Evolutionary conservation across 2,797 vertebrate genomes (phyloP).

Genomic region (Pseudotriccus pelzelni): DNA sequence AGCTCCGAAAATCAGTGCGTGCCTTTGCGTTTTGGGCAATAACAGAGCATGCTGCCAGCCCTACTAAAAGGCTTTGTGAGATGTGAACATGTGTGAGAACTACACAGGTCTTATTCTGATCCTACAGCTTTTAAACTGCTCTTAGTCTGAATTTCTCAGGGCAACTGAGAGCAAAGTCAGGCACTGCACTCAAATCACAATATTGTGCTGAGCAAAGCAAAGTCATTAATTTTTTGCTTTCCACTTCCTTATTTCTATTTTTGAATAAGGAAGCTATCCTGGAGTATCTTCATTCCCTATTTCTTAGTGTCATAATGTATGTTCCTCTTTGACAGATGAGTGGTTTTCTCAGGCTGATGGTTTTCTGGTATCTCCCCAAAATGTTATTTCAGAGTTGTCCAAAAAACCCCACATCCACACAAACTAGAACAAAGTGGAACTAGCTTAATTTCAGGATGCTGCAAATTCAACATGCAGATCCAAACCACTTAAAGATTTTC

Average conservation of each 20-base stretch:
- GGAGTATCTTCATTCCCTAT: neutral
- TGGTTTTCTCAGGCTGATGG: conserved; percentile 8
- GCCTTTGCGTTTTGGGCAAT: neutral
- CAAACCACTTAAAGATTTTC: neutral
- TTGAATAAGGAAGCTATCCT: conserved; percentile 40
- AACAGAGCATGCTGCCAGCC: neutral
- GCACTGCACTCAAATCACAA: neutral
- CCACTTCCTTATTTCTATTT: conserved; percentile 63
- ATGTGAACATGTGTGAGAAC: neutral
- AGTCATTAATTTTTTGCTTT: conserved; percentile 41
- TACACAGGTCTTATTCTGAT: neutral
- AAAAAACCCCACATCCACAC: neutral
- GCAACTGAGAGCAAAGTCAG: neutral
- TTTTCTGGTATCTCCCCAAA: conserved; percentile 40
- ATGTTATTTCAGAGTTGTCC: neutral
- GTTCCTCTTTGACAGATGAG: conserved; percentile 47
- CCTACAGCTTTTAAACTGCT: neutral
- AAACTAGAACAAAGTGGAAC: neutral
- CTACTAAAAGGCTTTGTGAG: neutral
- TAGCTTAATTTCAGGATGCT: neutral
- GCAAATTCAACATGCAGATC: neutral
- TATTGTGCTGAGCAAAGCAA: conserved; percentile 27
- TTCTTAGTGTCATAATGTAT: neutral
- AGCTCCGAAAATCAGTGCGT: neutral
- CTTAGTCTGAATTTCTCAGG: neutral